Evolutionary conservation across 2,888 invertebrate species (phyloP).

Genomic region (Clostera curtula): DNA sequence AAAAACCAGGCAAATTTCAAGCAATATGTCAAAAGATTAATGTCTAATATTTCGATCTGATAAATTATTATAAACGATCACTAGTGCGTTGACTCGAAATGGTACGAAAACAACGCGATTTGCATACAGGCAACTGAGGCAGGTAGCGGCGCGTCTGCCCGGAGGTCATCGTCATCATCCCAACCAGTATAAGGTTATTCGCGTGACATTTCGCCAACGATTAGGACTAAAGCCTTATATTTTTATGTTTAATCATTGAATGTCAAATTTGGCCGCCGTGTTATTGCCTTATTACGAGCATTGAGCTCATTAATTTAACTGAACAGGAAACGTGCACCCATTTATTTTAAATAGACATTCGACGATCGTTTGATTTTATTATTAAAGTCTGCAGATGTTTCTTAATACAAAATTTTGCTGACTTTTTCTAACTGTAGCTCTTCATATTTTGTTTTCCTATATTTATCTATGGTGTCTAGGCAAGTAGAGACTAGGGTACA

Average conservation of each 20-base stretch:
- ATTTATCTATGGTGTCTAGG: too few relatives aligned
- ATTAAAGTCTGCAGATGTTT: background rate
- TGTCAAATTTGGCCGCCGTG: slow-evolving; percentile 23
- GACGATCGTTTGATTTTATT: background rate
- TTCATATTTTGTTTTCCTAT: too few relatives aligned
- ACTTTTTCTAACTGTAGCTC: too few relatives aligned
- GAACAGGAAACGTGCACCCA: slow-evolving; percentile 11
- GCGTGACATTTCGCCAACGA: slow-evolving; percentile 56
- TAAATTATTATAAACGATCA: slow-evolving; percentile 52
- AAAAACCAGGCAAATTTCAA: too few relatives aligned
- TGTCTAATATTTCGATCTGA: slow-evolving; percentile 55
- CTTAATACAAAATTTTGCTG: too few relatives aligned
- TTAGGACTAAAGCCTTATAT: slow-evolving; percentile 43
- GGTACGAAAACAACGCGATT: slow-evolving; percentile 56
- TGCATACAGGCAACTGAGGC: slow-evolving; percentile 58
- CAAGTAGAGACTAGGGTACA: too few relatives aligned
- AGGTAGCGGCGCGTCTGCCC: slow-evolving; percentile 47
- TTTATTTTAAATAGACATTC: slow-evolving; percentile 6
- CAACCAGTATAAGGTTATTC: slow-evolving; percentile 53
- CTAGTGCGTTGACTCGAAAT: slow-evolving; percentile 55
- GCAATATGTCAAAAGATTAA: too few relatives aligned
- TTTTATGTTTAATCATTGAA: slow-evolving; percentile 22
- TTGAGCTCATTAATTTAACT: slow-evolving; percentile 18
- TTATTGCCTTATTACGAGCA: slow-evolving; percentile 24
- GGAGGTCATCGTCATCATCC: slow-evolving; percentile 65